Conservation (phyloP, 2,113 vertebrate species). For the Zosterops japonicus region DNA sequence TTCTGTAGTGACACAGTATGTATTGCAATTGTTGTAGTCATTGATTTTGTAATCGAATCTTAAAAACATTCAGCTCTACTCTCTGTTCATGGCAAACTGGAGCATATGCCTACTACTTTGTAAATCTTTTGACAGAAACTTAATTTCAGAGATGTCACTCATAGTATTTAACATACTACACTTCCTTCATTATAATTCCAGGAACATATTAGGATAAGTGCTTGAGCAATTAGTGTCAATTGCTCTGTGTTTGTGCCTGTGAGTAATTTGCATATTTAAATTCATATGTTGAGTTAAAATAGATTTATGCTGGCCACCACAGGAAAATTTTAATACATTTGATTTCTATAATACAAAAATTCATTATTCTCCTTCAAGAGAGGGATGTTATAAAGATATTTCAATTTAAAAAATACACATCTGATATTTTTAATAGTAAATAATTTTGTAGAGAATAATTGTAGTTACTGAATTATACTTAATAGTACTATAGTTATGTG, state of each 20-base stretch:
- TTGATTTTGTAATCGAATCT: neutral
- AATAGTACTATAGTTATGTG: neutral
- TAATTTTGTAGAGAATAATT: neutral
- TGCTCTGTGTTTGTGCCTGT: neutral
- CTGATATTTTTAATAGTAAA: neutral
- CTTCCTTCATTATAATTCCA: neutral
- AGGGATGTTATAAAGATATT: neutral
- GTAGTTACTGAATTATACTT: neutral
- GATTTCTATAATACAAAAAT: neutral
- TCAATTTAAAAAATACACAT: neutral
- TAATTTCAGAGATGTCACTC: neutral
- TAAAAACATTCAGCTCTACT: neutral
- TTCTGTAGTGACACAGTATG: neutral
- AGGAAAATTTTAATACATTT: neutral
- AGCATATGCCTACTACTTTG: neutral
- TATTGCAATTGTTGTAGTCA: neutral
- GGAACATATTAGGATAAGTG: neutral
- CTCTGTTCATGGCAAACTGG: neutral
- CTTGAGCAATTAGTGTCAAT: constrained; percentile 21
- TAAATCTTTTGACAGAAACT: neutral
- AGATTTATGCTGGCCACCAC: neutral
- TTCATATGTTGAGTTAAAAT: neutral
- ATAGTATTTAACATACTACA: neutral
- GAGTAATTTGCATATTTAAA: neutral
- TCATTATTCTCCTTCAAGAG: neutral